phyloP scores from a whole-genome alignment of 2,888 invertebrate species.

The Epirrita christyi region DNA sequence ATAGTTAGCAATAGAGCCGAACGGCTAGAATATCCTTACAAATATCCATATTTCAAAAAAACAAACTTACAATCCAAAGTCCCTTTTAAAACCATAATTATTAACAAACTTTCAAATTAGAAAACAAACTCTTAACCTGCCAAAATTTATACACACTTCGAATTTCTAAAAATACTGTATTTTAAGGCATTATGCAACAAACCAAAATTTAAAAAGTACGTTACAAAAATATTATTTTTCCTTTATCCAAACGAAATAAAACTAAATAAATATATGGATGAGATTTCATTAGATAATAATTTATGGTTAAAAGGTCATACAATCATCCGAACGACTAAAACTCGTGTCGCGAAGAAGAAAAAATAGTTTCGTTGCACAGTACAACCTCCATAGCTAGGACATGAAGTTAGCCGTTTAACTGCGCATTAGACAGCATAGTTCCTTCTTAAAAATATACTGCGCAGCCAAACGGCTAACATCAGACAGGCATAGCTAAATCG shows the following conservation, averaged over 20 bases:
- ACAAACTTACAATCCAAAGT: slow-evolving; percentile 49
- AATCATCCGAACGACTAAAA: slow-evolving; percentile 11
- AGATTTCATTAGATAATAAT: slow-evolving; percentile 20
- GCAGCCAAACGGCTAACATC: no score
- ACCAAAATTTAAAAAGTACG: slow-evolving; percentile 24
- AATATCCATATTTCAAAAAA: slow-evolving; percentile 56
- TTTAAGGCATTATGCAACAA: slow-evolving; percentile 30
- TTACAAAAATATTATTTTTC: slow-evolving; percentile 30
- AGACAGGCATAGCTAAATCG: no score
- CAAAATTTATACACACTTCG: slow-evolving; percentile 35
- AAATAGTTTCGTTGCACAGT: background rate
- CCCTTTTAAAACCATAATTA: slow-evolving; percentile 36
- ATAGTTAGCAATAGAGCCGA: slow-evolving; percentile 71
- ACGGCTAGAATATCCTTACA: slow-evolving; percentile 65
- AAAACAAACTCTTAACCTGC: slow-evolving; percentile 35
- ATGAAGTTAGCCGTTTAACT: no score
- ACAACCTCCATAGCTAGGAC: no score
- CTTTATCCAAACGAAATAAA: slow-evolving; percentile 23
- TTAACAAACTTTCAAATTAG: slow-evolving; percentile 39
- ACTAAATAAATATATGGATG: slow-evolving; percentile 32
- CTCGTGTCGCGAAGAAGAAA: slow-evolving; percentile 7
- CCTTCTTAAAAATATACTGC: no score
- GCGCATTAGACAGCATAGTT: no score
- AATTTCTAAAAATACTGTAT: slow-evolving; percentile 38
- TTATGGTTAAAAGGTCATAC: slow-evolving; percentile 15